Conservation (phyloP, 2,797 vertebrate species). For the Enteromius treurensis region DNA sequence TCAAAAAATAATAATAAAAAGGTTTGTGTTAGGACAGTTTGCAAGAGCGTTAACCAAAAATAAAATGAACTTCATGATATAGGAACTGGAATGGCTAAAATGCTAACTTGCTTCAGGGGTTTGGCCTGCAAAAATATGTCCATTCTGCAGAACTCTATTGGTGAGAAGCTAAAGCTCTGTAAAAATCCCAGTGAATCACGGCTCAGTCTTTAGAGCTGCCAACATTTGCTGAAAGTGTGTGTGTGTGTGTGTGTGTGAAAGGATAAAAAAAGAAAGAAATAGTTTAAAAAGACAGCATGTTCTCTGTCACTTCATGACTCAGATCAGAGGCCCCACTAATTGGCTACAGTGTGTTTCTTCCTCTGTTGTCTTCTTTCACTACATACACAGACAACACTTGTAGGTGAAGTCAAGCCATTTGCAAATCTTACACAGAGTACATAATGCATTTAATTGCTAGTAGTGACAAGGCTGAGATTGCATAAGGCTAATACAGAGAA, state of each 20-base stretch:
- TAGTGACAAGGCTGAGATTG: not conserved
- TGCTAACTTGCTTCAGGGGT: not conserved
- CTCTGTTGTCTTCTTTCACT: not conserved
- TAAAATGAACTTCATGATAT: not conserved
- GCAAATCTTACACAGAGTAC: not conserved
- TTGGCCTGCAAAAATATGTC: not conserved
- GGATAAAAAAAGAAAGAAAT: not conserved
- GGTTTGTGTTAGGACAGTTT: too few relatives aligned
- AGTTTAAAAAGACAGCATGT: not conserved
- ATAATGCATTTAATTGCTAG: not conserved
- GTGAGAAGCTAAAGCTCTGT: not conserved
- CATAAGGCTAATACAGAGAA: not conserved
- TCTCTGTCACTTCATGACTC: constrained; percentile 1
- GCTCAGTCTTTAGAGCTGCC: not conserved
- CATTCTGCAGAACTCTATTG: not conserved
- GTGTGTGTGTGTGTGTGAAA: not conserved
- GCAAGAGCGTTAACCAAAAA: not conserved
- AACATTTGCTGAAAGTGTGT: not conserved
- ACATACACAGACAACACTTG: not conserved
- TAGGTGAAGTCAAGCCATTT: not conserved
- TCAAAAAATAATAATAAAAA: too few relatives aligned
- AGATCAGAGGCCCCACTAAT: not conserved
- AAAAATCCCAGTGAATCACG: not conserved
- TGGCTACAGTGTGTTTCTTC: not conserved
- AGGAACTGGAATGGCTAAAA: not conserved